Conservation (phyloP, 1,140 invertebrate genomes). For the Zaprionus ghesquierei region DNA sequence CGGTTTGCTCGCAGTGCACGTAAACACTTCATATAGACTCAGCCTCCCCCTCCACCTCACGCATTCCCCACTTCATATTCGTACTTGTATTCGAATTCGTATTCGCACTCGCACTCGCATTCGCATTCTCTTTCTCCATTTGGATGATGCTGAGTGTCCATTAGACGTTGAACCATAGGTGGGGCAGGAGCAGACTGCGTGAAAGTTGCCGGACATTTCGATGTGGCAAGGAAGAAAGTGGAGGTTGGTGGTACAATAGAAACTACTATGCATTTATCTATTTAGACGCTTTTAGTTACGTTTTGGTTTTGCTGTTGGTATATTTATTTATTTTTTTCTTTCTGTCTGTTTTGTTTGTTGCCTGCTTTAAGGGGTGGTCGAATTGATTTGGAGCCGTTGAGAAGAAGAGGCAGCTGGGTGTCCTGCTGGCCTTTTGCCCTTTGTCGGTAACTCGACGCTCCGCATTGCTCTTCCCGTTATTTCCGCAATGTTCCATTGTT, state of each 20-base stretch:
- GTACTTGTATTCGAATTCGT: conserved; percentile 1
- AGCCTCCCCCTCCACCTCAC: background rate
- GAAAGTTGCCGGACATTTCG: background rate
- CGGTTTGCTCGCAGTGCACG: conserved; percentile 31
- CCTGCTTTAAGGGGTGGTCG: conserved; percentile 11
- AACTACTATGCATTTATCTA: conserved; percentile 63
- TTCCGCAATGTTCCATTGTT: conserved; percentile 31
- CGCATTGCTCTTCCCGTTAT: conserved; percentile 8
- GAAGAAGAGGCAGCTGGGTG: no score
- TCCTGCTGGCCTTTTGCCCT: conserved; percentile 26
- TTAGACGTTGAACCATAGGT: conserved; percentile 44
- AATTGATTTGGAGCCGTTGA: conserved; percentile 68
- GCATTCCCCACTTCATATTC: background rate
- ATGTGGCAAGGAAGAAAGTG: background rate
- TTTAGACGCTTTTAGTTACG: conserved; percentile 75
- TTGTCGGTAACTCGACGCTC: conserved; percentile 20
- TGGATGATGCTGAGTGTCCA: conserved; percentile 61
- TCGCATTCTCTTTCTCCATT: conserved; percentile 16
- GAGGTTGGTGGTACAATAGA: conserved; percentile 7
- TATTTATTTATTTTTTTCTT: background rate
- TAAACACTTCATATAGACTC: conserved; percentile 32
- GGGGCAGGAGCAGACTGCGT: background rate
- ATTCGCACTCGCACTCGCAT: conserved; percentile 16
- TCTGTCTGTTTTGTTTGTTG: background rate
- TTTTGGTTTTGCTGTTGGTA: conserved; percentile 42